A percentile compares a stretch with the other conserved stretches of the same genome.
Conservation (phyloP, 92 coral and sea anemone genomes). For the Umimayanthus kanabou region DNA sequence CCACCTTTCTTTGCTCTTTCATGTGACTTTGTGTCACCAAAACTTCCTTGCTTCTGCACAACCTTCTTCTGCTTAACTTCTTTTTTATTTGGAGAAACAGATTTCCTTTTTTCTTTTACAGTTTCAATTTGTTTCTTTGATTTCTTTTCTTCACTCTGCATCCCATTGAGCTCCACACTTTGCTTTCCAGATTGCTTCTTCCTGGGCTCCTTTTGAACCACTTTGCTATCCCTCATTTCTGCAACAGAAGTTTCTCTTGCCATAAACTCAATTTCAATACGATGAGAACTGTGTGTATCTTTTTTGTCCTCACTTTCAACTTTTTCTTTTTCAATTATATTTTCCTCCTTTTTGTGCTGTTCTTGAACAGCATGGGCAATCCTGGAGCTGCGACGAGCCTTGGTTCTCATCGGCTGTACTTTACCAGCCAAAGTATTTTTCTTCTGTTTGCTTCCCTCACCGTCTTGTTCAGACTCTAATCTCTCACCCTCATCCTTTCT, state of each 20-base stretch:
- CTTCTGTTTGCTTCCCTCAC: not conserved
- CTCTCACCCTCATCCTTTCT: not conserved
- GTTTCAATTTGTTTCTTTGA: not conserved
- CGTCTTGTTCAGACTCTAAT: not conserved
- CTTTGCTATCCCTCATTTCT: slow-evolving; percentile 25
- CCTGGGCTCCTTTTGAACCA: slow-evolving; percentile 2
- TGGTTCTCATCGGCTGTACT: slow-evolving; percentile 6
- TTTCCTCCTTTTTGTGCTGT: slow-evolving; percentile 25
- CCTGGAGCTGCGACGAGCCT: slow-evolving; percentile 28
- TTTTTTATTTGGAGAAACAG: not conserved
- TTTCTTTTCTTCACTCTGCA: not conserved
- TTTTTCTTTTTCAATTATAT: slow-evolving; percentile 6
- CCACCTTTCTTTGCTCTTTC: slow-evolving; percentile 41
- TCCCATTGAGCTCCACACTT: not conserved
- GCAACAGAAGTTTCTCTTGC: not conserved
- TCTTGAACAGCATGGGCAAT: slow-evolving; percentile 38
- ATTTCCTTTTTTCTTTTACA: not conserved
- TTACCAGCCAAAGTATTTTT: not conserved
- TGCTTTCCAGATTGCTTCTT: slow-evolving; percentile 12
- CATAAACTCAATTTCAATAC: not conserved
- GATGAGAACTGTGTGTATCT: not conserved
- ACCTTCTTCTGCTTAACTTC: slow-evolving; percentile 7
- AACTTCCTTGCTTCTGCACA: not conserved
- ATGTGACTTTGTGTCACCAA: not conserved
- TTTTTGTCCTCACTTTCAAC: not conserved